Conservation (phyloP, 2,113 vertebrate genomes). For the Puffinus mauretanicus region DNA sequence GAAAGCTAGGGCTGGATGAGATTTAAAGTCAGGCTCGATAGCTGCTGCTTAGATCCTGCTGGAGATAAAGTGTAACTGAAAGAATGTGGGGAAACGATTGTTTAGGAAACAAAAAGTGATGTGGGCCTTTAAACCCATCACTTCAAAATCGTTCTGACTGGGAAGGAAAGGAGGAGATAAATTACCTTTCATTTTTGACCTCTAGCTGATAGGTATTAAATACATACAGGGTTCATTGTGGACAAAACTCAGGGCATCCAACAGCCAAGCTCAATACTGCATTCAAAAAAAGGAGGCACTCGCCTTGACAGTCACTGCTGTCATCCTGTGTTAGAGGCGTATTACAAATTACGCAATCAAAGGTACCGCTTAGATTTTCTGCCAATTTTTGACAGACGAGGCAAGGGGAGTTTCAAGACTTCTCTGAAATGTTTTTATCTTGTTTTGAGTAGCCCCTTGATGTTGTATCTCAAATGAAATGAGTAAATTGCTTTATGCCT, state of each 20-base stretch:
- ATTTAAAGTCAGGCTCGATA: slow-evolving; percentile 28
- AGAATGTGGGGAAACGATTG: neutral
- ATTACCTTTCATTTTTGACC: neutral
- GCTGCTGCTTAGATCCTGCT: slow-evolving; percentile 26
- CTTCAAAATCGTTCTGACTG: neutral
- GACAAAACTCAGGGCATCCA: neutral
- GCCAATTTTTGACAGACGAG: neutral
- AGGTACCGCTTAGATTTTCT: neutral
- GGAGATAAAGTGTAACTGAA: slow-evolving; percentile 38
- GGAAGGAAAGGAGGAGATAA: neutral
- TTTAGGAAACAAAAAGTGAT: slow-evolving; percentile 20
- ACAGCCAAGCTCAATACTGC: neutral
- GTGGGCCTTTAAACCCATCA: neutral
- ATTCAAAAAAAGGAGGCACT: neutral
- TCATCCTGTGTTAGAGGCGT: neutral
- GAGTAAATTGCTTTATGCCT: neutral
- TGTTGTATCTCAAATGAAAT: neutral
- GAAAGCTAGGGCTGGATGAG: neutral
- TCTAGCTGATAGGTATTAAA: neutral
- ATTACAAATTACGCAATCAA: neutral
- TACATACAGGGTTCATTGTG: neutral
- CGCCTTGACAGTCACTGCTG: neutral
- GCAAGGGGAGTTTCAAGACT: neutral
- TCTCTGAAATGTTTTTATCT: slow-evolving; percentile 3
- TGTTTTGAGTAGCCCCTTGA: neutral